These are phyloP conservation scores for Epiblema foenella DNA, from an alignment of 2,888 invertebrate genomes.

Conservation along the genomic window DNA sequence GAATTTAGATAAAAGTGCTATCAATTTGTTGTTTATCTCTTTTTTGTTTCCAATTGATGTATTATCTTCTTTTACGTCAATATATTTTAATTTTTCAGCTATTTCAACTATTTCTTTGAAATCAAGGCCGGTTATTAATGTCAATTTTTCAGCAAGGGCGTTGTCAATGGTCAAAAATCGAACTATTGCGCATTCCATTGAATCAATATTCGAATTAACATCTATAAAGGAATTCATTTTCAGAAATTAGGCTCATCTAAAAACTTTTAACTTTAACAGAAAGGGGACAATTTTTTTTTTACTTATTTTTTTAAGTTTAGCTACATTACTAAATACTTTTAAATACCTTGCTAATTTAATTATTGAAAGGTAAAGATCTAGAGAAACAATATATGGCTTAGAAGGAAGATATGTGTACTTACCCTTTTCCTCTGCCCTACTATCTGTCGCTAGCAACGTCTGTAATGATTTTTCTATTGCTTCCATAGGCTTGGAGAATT, in stretches of 20 bases:
- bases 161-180: constrained; percentile 57
- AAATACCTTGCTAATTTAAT: no score
- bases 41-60: constrained; percentile 49
- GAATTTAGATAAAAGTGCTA: constrained; percentile 54
- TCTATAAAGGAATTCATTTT: constrained; percentile 59
- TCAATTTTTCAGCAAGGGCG: constrained; percentile 50
- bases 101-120: constrained; percentile 54
- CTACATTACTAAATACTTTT: neutral
- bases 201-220: constrained; percentile 65
- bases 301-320: constrained; percentile 2
- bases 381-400: neutral
- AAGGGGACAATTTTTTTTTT: neutral
- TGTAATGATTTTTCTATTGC: constrained; percentile 65
- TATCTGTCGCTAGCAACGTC: constrained; percentile 55
- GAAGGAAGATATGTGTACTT: constrained; percentile 47
- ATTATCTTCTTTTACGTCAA: constrained; percentile 47
- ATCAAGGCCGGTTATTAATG: constrained; percentile 50
- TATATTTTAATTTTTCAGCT: constrained; percentile 55
- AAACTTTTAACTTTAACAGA: neutral
- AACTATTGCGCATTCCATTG: constrained; percentile 59
- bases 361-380: no score
- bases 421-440: constrained; percentile 60
- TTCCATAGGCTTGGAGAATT: constrained; percentile 62
- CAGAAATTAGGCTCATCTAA: constrained; percentile 1
- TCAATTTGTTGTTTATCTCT: constrained; percentile 51